Base-by-base conservation (phyloP, 2,888 invertebrate genomes). In the Thymelicus lineola region DNA sequence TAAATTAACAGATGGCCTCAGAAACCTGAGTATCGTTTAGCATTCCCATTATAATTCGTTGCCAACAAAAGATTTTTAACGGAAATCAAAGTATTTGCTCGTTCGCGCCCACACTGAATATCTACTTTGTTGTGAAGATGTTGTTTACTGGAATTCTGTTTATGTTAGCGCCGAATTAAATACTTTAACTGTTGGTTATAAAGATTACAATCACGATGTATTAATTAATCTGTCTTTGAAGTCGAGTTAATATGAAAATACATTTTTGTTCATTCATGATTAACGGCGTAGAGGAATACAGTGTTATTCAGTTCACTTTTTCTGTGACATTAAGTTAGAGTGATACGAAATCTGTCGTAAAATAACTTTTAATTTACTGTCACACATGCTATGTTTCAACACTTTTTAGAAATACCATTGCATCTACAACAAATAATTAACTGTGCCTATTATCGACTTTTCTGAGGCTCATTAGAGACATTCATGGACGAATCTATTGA, bases 1-100 rank as follows among this genome's bases (percentile, higher is more conserved):
- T 86, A 86, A 90, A 90, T 90, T 90, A 89, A 88, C 90, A 87
- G 78, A 85, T 85, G 84, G 88, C 84, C 83, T 86, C 84, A 82
- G 81, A 80, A 77, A 78, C 72, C 84, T 86, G 62, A 55, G 84
- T 84, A 80, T 82, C 87, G 86, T 84, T 87, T 87, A 86, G 82
- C 87, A 83, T 70, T 77, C 79, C 75, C 79, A 78, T 80, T 81
- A 77, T 85, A 85, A 87, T 87, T 86, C 36, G 81, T 76, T 73
- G 80, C 83, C 75, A 81, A 86, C 86, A 86, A 85, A 81, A 85
- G 77, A 80, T 78, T 84, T 83, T 86, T 84, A 86, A 87, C 83
- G 85, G 82, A 87, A 86, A 85, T 85, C 82, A 81, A 86, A 84
- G 85, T 85, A 85, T 82, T 84, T 81, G 76, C 80, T 80, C 74